phyloP scores from a whole-genome alignment of 1,140 invertebrate genomes.

The Anthonomus grandis region DNA sequence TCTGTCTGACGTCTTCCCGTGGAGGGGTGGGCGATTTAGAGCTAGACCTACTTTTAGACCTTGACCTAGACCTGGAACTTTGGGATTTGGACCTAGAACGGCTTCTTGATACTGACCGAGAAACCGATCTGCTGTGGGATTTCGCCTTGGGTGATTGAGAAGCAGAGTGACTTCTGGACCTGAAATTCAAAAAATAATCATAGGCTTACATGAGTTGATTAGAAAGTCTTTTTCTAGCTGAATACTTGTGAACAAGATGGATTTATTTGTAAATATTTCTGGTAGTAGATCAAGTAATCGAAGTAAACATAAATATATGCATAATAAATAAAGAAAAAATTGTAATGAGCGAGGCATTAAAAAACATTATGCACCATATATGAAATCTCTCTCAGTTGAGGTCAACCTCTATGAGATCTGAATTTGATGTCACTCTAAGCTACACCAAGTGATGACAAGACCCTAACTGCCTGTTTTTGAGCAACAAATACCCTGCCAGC shows the following conservation, averaged over 20 bases:
- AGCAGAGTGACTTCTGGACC: not conserved
- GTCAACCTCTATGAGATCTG: too few species aligned
- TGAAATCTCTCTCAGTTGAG: too few species aligned
- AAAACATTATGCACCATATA: too few species aligned
- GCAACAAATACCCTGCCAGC: too few species aligned
- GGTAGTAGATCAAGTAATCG: not conserved
- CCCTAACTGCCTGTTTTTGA: too few species aligned
- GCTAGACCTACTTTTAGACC: slow-evolving; percentile 40
- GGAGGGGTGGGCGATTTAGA: slow-evolving; percentile 36
- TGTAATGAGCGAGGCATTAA: too few species aligned
- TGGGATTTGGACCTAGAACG: slow-evolving; percentile 51
- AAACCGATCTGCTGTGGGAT: not conserved
- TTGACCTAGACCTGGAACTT: slow-evolving; percentile 28
- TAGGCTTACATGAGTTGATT: not conserved
- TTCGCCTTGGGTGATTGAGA: slow-evolving; percentile 2
- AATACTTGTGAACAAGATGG: not conserved
- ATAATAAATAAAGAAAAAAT: too few species aligned
- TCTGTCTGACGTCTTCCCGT: slow-evolving; percentile 31
- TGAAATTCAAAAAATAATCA: not conserved
- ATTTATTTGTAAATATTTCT: not conserved
- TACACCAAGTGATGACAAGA: too few species aligned
- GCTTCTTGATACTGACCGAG: slow-evolving; percentile 6
- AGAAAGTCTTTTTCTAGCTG: too few species aligned
- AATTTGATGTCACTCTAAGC: too few species aligned
- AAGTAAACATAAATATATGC: not conserved